Conservation (phyloP, 2,888 invertebrate genomes). For the Sipha maydis region DNA sequence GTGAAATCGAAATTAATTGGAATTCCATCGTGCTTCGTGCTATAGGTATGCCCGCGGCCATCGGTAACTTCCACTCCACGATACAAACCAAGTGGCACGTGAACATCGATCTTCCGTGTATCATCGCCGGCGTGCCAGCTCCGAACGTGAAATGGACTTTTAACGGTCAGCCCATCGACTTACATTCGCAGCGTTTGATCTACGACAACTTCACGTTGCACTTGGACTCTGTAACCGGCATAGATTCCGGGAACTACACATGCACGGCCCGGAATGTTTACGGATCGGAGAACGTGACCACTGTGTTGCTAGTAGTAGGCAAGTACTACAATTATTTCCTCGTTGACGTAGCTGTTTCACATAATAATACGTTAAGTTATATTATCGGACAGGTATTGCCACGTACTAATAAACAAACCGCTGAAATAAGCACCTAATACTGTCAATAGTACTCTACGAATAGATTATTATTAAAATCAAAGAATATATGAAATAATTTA, state of each 20-base stretch:
- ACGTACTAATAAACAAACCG: no score
- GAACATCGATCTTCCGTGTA: conserved; percentile 71
- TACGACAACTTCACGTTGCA: conserved; percentile 66
- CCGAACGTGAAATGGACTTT: conserved; percentile 65
- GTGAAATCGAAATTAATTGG: no score
- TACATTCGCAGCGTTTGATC: conserved; percentile 54
- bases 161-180: conserved; percentile 63
- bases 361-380: no score
- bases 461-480: no score
- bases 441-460: no score
- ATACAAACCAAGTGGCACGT: conserved; percentile 71
- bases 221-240: conserved; percentile 66
- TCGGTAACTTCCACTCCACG: conserved; percentile 72
- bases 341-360: background rate
- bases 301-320: conserved; percentile 66
- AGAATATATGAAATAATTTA: no score
- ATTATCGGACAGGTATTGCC: no score
- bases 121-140: conserved; percentile 71
- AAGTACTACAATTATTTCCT: conserved; percentile 38
- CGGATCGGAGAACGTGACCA: conserved; percentile 67
- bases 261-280: conserved; percentile 67
- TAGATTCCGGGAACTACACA: conserved; percentile 67
- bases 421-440: no score
- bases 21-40: background rate
- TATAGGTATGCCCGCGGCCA: conserved; percentile 70